Evolutionary conservation across 2,797 vertebrate species (phyloP).

Genomic region (Etheostoma nigrum): DNA sequence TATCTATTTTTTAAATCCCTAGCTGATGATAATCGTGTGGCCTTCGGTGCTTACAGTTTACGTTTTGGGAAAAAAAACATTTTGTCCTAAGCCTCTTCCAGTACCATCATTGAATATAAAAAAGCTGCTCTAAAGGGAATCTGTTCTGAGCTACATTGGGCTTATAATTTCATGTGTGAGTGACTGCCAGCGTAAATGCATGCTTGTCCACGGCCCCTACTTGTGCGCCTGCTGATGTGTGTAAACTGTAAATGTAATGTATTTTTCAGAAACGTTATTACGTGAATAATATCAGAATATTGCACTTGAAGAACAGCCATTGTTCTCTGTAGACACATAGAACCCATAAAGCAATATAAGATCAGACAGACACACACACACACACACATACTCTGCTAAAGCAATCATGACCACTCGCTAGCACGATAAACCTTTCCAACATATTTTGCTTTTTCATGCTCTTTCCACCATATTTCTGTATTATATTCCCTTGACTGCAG

Average conservation of each 20-base stretch:
- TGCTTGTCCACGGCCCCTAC: neutral
- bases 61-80: constrained; percentile 13
- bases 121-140: constrained; percentile 10
- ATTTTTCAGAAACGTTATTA: constrained; percentile 56
- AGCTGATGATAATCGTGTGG: constrained; percentile 42
- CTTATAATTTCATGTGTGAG: constrained; percentile 17
- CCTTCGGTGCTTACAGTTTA: constrained; percentile 10
- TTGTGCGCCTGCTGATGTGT: constrained; percentile 22
- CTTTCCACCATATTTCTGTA: constrained; percentile 71
- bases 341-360: constrained; percentile 61
- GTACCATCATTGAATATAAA: neutral
- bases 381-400: constrained; percentile 72
- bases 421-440: constrained; percentile 64
- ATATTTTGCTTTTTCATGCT: constrained; percentile 70
- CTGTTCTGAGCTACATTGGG: neutral
- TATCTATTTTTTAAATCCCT: constrained; percentile 4
- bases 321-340: constrained; percentile 64
- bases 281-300: constrained; percentile 55
- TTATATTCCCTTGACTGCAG: constrained; percentile 64
- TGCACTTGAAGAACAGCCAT: constrained; percentile 65
- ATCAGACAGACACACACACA: constrained; percentile 30
- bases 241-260: constrained; percentile 40
- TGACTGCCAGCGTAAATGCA: neutral
- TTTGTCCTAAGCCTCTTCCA: constrained; percentile 2
- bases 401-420: constrained; percentile 77